Conservation (phyloP, 2,797 vertebrate genomes). For the Gymnopithys bicolor region DNA sequence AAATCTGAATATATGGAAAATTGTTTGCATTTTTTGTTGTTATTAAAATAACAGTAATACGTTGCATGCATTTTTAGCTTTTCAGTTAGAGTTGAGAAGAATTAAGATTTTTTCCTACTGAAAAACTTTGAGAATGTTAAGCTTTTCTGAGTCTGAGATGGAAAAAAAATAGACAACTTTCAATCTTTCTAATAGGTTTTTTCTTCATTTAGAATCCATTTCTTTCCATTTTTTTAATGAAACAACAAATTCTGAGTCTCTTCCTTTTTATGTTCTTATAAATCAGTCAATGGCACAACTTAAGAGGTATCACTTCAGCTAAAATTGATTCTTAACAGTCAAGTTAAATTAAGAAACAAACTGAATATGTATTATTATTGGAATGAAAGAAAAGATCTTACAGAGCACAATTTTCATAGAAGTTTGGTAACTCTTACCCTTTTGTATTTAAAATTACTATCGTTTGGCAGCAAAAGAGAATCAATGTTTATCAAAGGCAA, state of each 20-base stretch:
- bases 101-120: neutral
- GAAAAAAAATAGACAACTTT: neutral
- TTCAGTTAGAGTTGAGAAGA: neutral
- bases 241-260: neutral
- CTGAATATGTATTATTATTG: neutral
- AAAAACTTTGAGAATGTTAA: neutral
- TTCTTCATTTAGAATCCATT: neutral
- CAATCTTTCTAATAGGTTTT: neutral
- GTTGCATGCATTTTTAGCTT: neutral
- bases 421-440: neutral
- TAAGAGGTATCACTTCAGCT: neutral
- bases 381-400: neutral
- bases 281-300: neutral
- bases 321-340: neutral
- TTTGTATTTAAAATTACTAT: neutral
- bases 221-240: neutral
- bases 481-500: neutral
- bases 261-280: neutral
- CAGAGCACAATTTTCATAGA: neutral
- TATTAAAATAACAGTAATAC: neutral
- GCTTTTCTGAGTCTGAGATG: neutral
- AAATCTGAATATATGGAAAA: neutral
- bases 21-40: neutral
- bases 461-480: neutral
- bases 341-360: neutral